Base-by-base conservation (phyloP, 2,113 vertebrate species). In the Brienomyrus brachyistius region DNA sequence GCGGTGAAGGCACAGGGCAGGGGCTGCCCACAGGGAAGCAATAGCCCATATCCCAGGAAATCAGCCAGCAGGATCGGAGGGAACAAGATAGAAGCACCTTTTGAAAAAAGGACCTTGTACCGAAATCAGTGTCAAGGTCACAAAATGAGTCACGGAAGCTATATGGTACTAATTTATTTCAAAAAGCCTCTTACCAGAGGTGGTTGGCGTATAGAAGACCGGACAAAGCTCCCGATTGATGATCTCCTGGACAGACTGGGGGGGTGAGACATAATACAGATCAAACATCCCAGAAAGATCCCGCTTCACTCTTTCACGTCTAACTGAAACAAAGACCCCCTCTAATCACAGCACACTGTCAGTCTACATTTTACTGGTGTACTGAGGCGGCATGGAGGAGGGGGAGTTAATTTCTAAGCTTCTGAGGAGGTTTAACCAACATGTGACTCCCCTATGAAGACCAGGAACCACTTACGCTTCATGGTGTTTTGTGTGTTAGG, bases 141-240 rank as follows among this genome's bases (percentile, higher is more conserved):
- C 17, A 13, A 80, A 40, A 80, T 47, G 19, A 82, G 43, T 82
- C 77, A 19, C 5, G 1, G 43, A 45, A 82, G 40, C 17, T 84
- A 48, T 84, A 15, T 0, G 11, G 15, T 9, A 43, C 35, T 6
- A 43, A 40, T 77, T 40, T 40, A 13, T 77, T 77, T 77, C 2
- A 77, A 27, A 43, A 80, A 43, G 35, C 74, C 74, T 35, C 95
- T 95, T 66, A 98, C 97, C 93, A 86, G 97, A 89, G 17, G 45
- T 23, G 0, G 96, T 96, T 0, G 96, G 96, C 0, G 95, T 92
- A 84, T 92, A 87, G 92, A 95, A 97, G 51, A 90, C 91, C 9
- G 97, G 96, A 91, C 97, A 98, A 48, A 96, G 90, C 84, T 97
- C 96, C 51, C 87, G 52, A 0, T 93, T 19, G 50, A 96, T 89